These are phyloP conservation scores for Halcyon smyrnensis DNA, from an alignment of 2,797 vertebrate species.

Conservation along the genomic window DNA sequence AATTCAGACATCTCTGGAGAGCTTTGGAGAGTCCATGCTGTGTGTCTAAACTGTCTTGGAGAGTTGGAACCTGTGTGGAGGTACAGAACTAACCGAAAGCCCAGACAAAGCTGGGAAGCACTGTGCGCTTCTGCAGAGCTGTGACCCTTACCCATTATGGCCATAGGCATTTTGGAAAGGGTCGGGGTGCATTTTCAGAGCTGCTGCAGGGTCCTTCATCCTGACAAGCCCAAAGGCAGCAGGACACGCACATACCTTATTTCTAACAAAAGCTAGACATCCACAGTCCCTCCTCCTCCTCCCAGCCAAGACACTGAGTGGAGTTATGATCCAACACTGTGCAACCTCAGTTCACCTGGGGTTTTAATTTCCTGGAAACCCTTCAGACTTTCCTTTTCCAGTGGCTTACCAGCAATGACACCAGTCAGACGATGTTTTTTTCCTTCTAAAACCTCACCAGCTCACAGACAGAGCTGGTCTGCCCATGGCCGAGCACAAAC, in stretches of 20 bases:
- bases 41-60: neutral
- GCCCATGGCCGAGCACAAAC: neutral
- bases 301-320: neutral
- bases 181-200: neutral
- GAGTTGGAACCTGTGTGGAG: neutral
- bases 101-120: neutral
- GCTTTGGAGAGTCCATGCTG: neutral
- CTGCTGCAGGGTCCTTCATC: neutral
- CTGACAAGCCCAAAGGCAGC: neutral
- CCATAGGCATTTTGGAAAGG: neutral
- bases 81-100: neutral
- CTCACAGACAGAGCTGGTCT: rapidly evolving
- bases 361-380: neutral
- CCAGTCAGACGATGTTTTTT: neutral
- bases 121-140: rapidly evolving
- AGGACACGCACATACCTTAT: rapidly evolving
- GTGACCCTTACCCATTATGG: rapidly evolving
- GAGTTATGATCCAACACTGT: rapidly evolving
- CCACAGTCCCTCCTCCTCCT: neutral
- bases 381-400: neutral
- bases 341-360: neutral
- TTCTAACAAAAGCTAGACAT: neutral
- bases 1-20: neutral
- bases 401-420: neutral
- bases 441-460: neutral